Evolutionary conservation across 2,113 vertebrate species (phyloP).

Genomic region (Phrynosoma platyrhinos): DNA sequence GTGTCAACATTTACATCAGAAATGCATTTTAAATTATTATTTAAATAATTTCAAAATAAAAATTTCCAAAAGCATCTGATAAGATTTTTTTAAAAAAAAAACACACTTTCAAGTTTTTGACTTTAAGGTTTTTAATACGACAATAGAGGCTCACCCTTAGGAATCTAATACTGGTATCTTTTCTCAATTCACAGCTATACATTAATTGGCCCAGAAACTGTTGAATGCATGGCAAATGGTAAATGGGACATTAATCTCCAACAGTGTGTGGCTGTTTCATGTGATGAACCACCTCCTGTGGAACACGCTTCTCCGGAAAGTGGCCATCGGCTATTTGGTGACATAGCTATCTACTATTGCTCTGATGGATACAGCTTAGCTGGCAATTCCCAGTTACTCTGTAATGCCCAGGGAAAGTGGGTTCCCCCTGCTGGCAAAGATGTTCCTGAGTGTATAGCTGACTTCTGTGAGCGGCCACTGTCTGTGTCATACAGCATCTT

Average conservation of each 20-base stretch:
- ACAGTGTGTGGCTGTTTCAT: slow-evolving; percentile 93
- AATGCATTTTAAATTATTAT: too few species aligned
- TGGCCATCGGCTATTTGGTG: slow-evolving; percentile 91
- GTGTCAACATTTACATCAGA: neutral
- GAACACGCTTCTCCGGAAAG: slow-evolving; percentile 91
- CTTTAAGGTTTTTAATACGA: neutral
- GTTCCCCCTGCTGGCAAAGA: slow-evolving; percentile 84
- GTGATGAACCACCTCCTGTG: slow-evolving; percentile 90
- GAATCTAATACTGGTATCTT: slow-evolving; percentile 50
- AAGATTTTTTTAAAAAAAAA: too few species aligned
- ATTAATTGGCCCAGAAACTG: slow-evolving; percentile 85
- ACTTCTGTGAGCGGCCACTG: slow-evolving; percentile 92
- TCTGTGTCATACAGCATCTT: slow-evolving; percentile 88
- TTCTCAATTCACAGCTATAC: slow-evolving; percentile 83
- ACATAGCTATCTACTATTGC: slow-evolving; percentile 93
- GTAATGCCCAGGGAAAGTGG: slow-evolving; percentile 92
- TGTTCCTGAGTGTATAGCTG: slow-evolving; percentile 89
- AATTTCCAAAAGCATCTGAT: too few species aligned
- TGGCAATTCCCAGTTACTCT: slow-evolving; percentile 86
- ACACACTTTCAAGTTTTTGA: neutral
- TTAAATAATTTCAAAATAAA: too few species aligned
- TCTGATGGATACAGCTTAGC: slow-evolving; percentile 90
- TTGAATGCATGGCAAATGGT: slow-evolving; percentile 88
- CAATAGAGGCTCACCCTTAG: neutral
- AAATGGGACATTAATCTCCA: slow-evolving; percentile 86